phyloP scores from a whole-genome alignment of 2,113 vertebrate genomes.

The Pachycephala philippinensis region DNA sequence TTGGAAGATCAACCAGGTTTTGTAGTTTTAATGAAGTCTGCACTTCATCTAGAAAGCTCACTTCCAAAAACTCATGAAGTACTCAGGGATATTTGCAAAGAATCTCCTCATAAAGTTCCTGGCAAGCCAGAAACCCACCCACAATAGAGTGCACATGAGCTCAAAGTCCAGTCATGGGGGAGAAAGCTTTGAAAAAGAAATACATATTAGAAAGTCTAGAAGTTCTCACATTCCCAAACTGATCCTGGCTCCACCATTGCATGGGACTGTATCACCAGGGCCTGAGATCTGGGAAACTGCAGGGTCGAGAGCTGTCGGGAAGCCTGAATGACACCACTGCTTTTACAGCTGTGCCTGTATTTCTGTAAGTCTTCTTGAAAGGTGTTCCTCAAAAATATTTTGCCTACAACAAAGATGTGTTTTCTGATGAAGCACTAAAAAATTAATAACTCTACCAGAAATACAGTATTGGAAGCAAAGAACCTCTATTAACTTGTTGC shows the following conservation, averaged over 20 bases:
- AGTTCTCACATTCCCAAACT: background rate
- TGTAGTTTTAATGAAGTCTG: background rate
- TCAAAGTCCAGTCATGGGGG: fast-evolving
- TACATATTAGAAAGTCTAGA: background rate
- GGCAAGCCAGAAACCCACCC: background rate
- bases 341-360: background rate
- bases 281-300: background rate
- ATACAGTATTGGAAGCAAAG: background rate
- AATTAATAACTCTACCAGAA: background rate
- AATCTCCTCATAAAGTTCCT: background rate
- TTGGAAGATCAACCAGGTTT: background rate
- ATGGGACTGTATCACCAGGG: too few relatives aligned
- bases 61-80: background rate
- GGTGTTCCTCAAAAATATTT: background rate
- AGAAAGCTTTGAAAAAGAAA: background rate
- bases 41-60: background rate
- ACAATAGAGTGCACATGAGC: background rate
- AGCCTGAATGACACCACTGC: background rate
- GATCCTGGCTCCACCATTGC: background rate
- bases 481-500: background rate
- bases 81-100: background rate
- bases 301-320: fast-evolving
- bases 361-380: background rate
- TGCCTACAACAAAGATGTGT: background rate
- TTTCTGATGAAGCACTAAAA: background rate